Conservation (phyloP, 1,140 invertebrate genomes). For the Adoxophyes honmai region DNA sequence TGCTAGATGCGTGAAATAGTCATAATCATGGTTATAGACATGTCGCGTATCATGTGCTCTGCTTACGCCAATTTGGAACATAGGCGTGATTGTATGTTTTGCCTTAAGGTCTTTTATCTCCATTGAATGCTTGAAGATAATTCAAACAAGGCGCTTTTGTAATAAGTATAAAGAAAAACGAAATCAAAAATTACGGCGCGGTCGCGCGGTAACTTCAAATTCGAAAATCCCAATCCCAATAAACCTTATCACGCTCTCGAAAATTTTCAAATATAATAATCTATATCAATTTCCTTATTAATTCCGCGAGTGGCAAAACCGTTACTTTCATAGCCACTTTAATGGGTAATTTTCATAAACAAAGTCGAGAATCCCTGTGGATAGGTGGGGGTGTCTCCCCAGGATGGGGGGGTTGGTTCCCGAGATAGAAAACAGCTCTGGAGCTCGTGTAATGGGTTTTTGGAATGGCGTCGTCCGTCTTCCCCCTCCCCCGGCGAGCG, state of each 20-base stretch:
- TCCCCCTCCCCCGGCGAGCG: constrained; percentile 60
- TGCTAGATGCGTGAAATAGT: too few relatives aligned
- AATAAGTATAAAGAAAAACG: constrained; percentile 2
- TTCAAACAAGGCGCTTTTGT: constrained; percentile 7
- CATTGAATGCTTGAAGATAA: constrained; percentile 19
- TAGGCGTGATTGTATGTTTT: too few relatives aligned
- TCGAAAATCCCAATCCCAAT: not conserved
- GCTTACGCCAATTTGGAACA: too few relatives aligned
- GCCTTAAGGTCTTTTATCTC: too few relatives aligned
- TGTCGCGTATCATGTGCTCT: too few relatives aligned
- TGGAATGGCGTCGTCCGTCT: constrained; percentile 78
- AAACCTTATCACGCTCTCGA: not conserved
- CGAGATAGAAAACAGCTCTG: constrained; percentile 77
- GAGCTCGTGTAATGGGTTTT: constrained; percentile 76
- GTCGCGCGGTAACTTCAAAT: not conserved
- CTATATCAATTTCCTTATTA: constrained; percentile 75
- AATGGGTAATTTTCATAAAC: constrained; percentile 77
- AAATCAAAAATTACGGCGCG: constrained; percentile 6
- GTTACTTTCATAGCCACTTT: constrained; percentile 75
- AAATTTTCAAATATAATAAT: constrained; percentile 37
- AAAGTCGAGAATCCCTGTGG: constrained; percentile 64
- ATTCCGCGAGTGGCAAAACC: constrained; percentile 70
- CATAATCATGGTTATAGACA: too few relatives aligned
- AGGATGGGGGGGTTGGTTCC: constrained; percentile 54
- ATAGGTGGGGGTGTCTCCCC: constrained; percentile 24